Evolutionary conservation across 1,140 invertebrate genomes (phyloP).

Genomic region (Drosophila eugracilis): DNA sequence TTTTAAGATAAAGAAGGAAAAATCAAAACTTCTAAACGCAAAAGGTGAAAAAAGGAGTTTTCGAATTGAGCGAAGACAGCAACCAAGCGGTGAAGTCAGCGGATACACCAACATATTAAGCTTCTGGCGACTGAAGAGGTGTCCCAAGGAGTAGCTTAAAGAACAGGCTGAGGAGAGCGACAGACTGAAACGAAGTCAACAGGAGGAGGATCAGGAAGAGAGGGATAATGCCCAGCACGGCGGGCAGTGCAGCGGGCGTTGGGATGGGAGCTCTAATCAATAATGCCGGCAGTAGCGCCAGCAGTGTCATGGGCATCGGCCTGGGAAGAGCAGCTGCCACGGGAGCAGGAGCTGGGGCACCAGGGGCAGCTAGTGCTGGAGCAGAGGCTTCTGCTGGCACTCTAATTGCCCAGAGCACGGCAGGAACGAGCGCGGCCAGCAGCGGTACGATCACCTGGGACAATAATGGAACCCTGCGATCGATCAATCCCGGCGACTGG

Average conservation of each 20-base stretch:
- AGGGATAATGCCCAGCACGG: conserved; percentile 65
- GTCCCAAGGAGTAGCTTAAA: not conserved
- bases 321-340: conserved; percentile 15
- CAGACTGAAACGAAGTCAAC: conserved; percentile 34
- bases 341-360: conserved; percentile 6
- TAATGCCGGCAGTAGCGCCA: conserved; percentile 59
- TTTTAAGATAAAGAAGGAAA: not conserved
- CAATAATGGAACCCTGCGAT: conserved; percentile 82
- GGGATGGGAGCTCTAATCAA: conserved; percentile 64
- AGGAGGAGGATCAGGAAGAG: not conserved
- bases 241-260: conserved; percentile 62
- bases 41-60: not conserved
- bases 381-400: conserved; percentile 55
- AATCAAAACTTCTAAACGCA: not conserved
- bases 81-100: conserved; percentile 14
- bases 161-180: conserved; percentile 27
- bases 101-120: conserved; percentile 10
- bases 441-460: conserved; percentile 81
- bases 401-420: conserved; percentile 68
- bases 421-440: conserved; percentile 65
- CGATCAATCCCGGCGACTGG: conserved; percentile 81
- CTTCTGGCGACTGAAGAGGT: not conserved
- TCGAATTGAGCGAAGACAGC: conserved; percentile 11
- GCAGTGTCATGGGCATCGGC: conserved; percentile 53
- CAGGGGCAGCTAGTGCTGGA: conserved; percentile 21